Conservation (phyloP, 2,113 vertebrate species). For the Pavo muticus region DNA sequence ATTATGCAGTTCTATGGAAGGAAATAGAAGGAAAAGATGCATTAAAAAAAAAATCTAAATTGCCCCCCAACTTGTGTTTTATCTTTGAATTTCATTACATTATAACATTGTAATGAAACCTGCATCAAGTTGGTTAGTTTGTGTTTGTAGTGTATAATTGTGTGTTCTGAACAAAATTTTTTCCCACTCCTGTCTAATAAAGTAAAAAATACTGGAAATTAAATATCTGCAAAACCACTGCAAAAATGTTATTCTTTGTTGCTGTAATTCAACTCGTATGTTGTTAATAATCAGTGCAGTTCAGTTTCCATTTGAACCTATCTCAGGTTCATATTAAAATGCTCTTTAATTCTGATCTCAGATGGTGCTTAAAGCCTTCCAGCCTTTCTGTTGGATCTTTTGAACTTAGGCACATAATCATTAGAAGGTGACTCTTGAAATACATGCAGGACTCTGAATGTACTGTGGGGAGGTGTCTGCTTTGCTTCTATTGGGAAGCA, state of each 20-base stretch:
- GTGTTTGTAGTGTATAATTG: not conserved
- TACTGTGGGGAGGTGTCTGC: not conserved
- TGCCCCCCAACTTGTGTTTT: accelerated
- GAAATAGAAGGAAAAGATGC: not conserved
- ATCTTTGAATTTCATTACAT: not conserved
- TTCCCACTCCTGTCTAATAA: not conserved
- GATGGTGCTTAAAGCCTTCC: not conserved
- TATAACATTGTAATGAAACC: not conserved
- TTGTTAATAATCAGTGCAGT: not conserved
- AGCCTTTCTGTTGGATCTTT: not conserved
- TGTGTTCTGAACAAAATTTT: not conserved
- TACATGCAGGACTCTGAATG: not conserved
- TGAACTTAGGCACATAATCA: not conserved
- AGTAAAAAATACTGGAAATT: not conserved
- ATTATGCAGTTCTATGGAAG: not conserved
- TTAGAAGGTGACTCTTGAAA: not conserved
- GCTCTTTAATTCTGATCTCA: not conserved
- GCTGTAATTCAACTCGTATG: not conserved
- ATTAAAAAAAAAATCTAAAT: not conserved
- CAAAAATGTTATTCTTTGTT: not conserved
- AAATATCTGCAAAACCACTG: not conserved
- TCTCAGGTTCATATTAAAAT: not conserved
- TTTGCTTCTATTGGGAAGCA: not conserved
- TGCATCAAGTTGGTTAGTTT: not conserved
- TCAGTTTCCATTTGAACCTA: not conserved